phyloP scores from a whole-genome alignment of 2,113 vertebrate species.

The Bos indicus region DNA sequence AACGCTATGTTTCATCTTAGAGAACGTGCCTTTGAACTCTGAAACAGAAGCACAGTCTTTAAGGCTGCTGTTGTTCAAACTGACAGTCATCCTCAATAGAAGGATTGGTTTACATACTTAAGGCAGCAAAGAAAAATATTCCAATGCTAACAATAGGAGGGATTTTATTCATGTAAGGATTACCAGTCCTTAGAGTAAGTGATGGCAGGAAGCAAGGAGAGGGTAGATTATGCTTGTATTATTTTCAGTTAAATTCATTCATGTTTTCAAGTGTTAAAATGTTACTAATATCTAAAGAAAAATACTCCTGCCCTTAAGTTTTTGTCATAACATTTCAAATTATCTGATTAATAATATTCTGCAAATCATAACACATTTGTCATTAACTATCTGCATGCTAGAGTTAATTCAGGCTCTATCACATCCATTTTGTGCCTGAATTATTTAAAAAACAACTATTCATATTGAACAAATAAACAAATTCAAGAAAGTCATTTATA shows the following conservation, averaged over 20 bases:
- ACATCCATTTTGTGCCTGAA: background rate
- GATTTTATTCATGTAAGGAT: background rate
- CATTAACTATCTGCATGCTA: background rate
- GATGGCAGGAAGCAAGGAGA: too few species aligned
- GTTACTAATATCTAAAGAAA: background rate
- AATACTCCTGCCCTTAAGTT: background rate
- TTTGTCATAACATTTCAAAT: background rate
- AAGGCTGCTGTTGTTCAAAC: background rate
- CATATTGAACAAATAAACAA: background rate
- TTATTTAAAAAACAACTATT: background rate
- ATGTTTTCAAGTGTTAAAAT: background rate
- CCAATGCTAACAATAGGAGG: background rate
- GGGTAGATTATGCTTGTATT: background rate
- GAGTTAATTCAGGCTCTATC: background rate
- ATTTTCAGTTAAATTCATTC: background rate
- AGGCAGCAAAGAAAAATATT: background rate
- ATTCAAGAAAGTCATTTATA: background rate
- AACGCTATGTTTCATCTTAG: background rate
- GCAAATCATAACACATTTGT: background rate
- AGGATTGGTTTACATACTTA: background rate
- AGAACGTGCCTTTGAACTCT: background rate
- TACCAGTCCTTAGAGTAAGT: background rate
- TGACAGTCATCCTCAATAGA: background rate
- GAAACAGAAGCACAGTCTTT: background rate
- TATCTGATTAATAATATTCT: background rate